Conservation (phyloP, 2,888 invertebrate genomes). For the Stenodema calcarata region DNA sequence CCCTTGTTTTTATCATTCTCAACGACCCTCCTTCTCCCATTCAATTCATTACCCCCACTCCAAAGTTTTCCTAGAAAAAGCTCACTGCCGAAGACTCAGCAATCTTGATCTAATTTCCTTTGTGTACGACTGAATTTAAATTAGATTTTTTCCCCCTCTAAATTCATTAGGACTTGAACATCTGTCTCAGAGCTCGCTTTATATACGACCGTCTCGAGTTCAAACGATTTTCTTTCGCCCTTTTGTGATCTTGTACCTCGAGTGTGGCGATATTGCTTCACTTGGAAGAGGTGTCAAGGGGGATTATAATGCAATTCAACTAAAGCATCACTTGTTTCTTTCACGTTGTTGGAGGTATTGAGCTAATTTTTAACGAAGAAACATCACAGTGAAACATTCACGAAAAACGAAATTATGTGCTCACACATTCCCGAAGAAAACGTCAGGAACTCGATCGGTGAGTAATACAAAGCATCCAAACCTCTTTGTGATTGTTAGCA, state of each 20-base stretch:
- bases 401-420: no score
- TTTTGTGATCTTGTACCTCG: background rate
- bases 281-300: background rate
- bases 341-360: no score
- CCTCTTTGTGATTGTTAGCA: no score
- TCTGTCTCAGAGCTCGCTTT: background rate
- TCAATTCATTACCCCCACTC: background rate
- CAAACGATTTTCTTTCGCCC: background rate
- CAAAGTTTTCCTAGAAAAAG: background rate
- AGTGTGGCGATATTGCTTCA: background rate
- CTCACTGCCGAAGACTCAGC: background rate
- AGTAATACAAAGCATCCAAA: no score
- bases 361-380: no score
- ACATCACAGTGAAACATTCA: no score
- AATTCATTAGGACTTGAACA: background rate
- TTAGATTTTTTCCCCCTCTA: background rate
- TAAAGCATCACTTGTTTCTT: no score
- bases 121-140: background rate
- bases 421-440: no score
- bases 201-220: background rate
- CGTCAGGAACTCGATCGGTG: no score
- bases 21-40: background rate
- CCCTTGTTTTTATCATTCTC: background rate
- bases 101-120: background rate
- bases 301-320: no score